Base-by-base conservation (phyloP, 1,140 invertebrate species). In the Nasonia longicornis region DNA sequence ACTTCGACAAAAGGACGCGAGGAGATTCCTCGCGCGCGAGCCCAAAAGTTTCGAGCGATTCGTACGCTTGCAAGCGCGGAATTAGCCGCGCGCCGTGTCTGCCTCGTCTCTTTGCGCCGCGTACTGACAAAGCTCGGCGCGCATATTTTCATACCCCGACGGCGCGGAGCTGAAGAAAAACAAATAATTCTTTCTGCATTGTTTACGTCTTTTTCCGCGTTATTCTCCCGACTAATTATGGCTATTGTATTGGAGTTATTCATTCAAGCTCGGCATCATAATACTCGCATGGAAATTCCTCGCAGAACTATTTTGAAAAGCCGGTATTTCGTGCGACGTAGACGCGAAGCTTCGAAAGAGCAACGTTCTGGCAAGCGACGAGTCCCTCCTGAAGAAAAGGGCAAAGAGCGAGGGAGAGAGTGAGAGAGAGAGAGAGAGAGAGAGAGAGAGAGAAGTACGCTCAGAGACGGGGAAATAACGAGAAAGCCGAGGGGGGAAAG, bases 361-460 rank as follows among this genome's bases (percentile, higher is more conserved):
- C 52, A 16, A 58, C 52, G 48, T 20, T 14, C 48, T 52, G 52
- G 52, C 16, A 26, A 67, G 64, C n/a, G 64, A n/a, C 66, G 66
- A 20, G 26, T 26, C 14, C 12, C 69, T 3, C 10, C 7, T 8
- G 16, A 16, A 71, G 22, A 72, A 72, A 72, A 48, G 20, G 70
- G 20, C 70, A 16, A 29, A 35, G 67, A 22, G 66, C 26, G n/a
- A 26, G 6, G 4, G 45, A 29, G 35, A 26, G 48, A 52, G 35
- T 16, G 11, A 52, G 72, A 74, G 72, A 58, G 26, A 26, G n/a
- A 26, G 6, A 6, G 45, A 29, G 35, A 26, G 48, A 52, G 48
- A 52, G 72, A 31, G 48, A 74, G 72, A 58, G 12, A 52, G 72
- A 75, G 72, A 58, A 69, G 26, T 10, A 14, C 20, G 52, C 52